These are phyloP conservation scores for Sylvilagus floridanus DNA, from an alignment of 2,797 vertebrate species.

Conservation along the genomic window DNA sequence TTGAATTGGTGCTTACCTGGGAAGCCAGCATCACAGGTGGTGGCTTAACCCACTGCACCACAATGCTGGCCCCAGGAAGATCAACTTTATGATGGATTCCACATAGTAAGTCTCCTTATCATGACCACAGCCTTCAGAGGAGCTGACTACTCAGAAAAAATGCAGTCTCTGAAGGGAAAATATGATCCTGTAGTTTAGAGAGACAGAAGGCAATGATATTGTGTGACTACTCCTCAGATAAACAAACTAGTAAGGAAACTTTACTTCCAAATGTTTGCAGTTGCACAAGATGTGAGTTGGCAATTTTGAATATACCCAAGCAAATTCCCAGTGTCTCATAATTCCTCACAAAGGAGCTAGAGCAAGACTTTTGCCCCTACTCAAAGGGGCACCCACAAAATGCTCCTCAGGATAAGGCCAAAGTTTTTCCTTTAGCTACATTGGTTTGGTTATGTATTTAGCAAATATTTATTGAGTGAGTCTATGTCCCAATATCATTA, in stretches of 20 bases:
- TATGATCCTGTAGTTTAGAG: not conserved
- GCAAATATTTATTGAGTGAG: not conserved
- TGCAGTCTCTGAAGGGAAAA: not conserved
- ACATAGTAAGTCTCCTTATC: not conserved
- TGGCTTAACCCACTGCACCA: too few relatives aligned
- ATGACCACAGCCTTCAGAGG: not conserved
- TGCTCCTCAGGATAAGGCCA: not conserved
- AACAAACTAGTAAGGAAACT: not conserved
- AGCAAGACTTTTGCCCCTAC: not conserved
- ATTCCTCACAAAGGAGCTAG: not conserved
- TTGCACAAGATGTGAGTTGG: not conserved
- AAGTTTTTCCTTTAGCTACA: not conserved
- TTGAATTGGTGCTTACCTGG: too few relatives aligned
- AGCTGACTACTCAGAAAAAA: not conserved
- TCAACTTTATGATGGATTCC: not conserved
- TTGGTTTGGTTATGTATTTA: conserved; percentile 16
- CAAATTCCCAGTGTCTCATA: not conserved
- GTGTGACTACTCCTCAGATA: not conserved
- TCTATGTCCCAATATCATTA: not conserved
- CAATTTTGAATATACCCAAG: not conserved
- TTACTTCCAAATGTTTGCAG: not conserved
- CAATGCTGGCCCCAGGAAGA: too few relatives aligned
- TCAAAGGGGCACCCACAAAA: not conserved
- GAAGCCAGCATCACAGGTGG: too few relatives aligned
- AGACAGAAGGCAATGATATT: not conserved